Evolutionary conservation across 2,888 invertebrate genomes (phyloP), one percentile per base, ranked within the genome.

Genomic region (Idaea aversata): DNA sequence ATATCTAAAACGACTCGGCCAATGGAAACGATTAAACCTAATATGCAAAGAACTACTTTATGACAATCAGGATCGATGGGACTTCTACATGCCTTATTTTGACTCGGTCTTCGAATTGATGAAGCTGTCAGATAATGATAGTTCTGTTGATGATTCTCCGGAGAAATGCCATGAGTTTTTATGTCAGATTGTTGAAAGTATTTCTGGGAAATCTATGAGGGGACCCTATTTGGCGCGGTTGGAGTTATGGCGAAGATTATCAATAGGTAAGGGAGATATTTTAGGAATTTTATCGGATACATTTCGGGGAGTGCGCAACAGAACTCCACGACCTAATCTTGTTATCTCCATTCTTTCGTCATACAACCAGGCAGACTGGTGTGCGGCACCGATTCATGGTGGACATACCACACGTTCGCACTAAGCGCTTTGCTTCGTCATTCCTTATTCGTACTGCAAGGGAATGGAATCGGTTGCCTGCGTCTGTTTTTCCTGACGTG

Each of bases 211-310:
- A 69, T 89, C 92, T 25, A 88, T 96, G 36, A 90, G 98, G 70
- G 98, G 97, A 0, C 98, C 98, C 0, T 97, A 96, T 85, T 93
- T 98, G 75, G 98, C 98, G 5, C 94, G 96, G 38, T 90, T 98
- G 70, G 97, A 98, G 81, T 86, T 97, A 36, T 95, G 95, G 90
- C 94, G 92, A 77, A 94, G 94, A 71, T 93, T 95, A 80, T 91
- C 90, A 7, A 87, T 90, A 13, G 93, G 94, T 6, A 94, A 95
- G 77, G 94, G 95, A 13, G 87, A 86, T 0, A 76, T 80, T 5
- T 72, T 95, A 38, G 6, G 36, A 6, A 5, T 5, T 36, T 36
- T 5, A 5, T 36, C 4, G n/a, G n/a, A n/a, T n/a, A n/a, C n/a
- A n/a, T n/a, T n/a, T n/a, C n/a, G n/a, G n/a, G n/a, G n/a, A n/a